These are phyloP conservation scores for Ernsta delagoae DNA, from an alignment of 2,888 invertebrate genomes.

Conservation along the genomic window DNA sequence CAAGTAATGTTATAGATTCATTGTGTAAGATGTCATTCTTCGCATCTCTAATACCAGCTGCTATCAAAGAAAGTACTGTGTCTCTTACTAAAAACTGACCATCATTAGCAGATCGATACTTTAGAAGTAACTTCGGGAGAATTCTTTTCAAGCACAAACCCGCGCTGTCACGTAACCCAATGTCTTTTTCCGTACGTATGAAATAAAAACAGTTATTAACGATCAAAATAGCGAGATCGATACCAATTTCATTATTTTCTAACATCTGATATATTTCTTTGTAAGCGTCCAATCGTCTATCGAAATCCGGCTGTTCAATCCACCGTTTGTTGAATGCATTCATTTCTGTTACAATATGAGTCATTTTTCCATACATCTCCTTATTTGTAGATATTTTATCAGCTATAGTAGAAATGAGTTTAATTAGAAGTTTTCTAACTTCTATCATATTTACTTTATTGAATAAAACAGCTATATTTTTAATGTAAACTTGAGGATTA, in stretches of 20 bases:
- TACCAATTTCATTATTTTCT: constrained; percentile 79
- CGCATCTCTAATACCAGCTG: constrained; percentile 88
- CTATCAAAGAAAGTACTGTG: constrained; percentile 89
- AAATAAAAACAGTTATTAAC: constrained; percentile 93
- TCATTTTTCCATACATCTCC: constrained; percentile 77
- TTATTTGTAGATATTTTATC: constrained; percentile 67
- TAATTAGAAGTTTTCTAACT: constrained; percentile 88
- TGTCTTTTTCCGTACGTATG: constrained; percentile 91
- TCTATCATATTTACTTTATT: constrained; percentile 87
- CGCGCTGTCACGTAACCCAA: constrained; percentile 92
- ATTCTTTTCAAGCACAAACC: constrained; percentile 89
- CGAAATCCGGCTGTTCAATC: constrained; percentile 98
- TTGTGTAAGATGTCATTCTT: constrained; percentile 89
- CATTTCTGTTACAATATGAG: constrained; percentile 86
- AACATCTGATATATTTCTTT: constrained; percentile 86
- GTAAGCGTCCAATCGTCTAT: constrained; percentile 91
- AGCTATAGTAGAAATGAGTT: constrained; percentile 86
- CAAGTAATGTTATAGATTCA: too few relatives aligned
- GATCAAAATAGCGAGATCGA: constrained; percentile 89
- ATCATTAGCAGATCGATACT: constrained; percentile 82
- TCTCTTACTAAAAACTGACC: constrained; percentile 89
- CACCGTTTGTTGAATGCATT: constrained; percentile 95
- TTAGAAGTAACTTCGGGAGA: constrained; percentile 86
- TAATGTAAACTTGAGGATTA: constrained; percentile 87
- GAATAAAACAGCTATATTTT: constrained; percentile 89